Percentiles rank a stretch among this genome's conserved stretches.
These are phyloP conservation scores for Tokudaia tokunoshimensis DNA, from an alignment of 2,797 vertebrate species.

Conservation along the genomic window DNA sequence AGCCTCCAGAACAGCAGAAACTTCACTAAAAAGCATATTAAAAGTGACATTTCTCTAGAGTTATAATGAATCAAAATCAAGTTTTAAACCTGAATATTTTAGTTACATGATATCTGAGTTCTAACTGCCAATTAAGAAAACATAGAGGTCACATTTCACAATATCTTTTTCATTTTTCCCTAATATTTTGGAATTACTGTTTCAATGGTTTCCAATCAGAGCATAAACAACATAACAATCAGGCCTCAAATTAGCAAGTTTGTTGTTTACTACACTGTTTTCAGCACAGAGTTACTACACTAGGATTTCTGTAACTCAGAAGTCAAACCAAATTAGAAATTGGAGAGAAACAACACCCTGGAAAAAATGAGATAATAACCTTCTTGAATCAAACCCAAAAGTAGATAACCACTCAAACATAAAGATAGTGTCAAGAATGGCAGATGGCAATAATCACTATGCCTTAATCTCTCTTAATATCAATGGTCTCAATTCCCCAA, in stretches of 20 bases:
- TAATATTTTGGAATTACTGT: constrained; percentile 84
- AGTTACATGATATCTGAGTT: neutral
- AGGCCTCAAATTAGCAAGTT: constrained; percentile 81
- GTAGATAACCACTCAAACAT: no score
- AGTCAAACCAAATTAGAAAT: constrained; percentile 61
- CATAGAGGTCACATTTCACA: constrained; percentile 75
- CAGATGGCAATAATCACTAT: no score
- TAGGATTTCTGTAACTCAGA: constrained; percentile 47
- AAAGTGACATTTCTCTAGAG: neutral
- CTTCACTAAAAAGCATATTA: neutral
- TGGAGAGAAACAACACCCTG: no score
- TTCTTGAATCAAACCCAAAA: no score
- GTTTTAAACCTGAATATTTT: neutral
- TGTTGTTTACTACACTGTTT: constrained; percentile 56
- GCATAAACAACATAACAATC: constrained; percentile 82
- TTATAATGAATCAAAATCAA: neutral
- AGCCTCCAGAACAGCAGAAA: neutral
- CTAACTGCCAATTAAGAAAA: constrained; percentile 79
- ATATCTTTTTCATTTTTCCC: constrained; percentile 83
- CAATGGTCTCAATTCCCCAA: no score
- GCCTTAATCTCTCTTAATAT: no score
- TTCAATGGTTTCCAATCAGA: constrained; percentile 84
- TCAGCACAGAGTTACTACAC: constrained; percentile 16
- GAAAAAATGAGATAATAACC: no score
- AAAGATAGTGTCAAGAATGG: no score